Base-by-base conservation (phyloP, 2,888 invertebrate genomes). In the Drosophila paracracens region DNA sequence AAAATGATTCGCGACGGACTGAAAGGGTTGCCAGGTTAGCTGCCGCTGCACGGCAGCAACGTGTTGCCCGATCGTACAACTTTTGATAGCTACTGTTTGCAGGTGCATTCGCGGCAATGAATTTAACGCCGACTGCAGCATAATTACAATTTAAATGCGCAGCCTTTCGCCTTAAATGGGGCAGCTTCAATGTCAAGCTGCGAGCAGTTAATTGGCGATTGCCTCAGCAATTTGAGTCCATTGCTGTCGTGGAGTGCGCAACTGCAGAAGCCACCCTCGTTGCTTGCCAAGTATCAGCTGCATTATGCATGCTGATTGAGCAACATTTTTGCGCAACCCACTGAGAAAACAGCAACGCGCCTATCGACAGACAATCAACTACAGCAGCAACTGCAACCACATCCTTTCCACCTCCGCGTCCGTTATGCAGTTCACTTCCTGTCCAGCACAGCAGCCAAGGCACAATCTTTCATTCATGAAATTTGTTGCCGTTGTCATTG, bases 401-500 rank as follows among this genome's bases (percentile, higher is more conserved):
- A 90, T 88, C 91, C 88, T 87, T 87, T 88, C 87, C 87, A 90
- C 87, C 87, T 87, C 89, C 90, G 88, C 91, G 85, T 85, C 85
- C 90, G 85, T 88, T 85, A 85, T 85, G 85, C 89, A 75, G 83
- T 75, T 88, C 90, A 87, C 87, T 87, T 87, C 87, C 87, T 87
- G 87, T 90, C 86, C 79, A 77, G 70, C 43, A 56, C 46, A 51
- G 51, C 62, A 78, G 76, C 78, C 50, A 46, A 46, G 46, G 66
- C 80, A 78, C 90, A 87, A 87, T 87, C 90, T 87, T 87, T 90
- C 87, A 87, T 87, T 87, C 90, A 87, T 87, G 90, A 87, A 87
- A 87, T 87, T 87, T 90, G 90, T 89, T 89, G 89, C 88, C 83
- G 85, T 91, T 88, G 87, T 91, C 91, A 83, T 91, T 91, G 91